Base-by-base conservation (phyloP, 1,140 invertebrate species). In the Drosophila fuyamai region DNA sequence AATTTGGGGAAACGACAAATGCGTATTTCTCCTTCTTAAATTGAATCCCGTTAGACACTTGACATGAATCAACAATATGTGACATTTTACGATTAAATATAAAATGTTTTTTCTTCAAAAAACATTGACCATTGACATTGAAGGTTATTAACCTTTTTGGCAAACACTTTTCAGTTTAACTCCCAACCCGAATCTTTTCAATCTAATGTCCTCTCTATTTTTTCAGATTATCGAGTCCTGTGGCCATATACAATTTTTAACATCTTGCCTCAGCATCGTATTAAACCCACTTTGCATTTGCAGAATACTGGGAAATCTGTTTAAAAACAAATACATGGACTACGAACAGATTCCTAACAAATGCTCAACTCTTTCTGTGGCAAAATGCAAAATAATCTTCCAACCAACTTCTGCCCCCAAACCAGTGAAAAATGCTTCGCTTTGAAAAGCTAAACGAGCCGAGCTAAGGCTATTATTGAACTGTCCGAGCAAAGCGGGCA, bases 291-390 rank as follows among this genome's bases (percentile, higher is more conserved):
- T 32, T 63, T 35, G 9, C 18, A 4, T 9, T 40, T 16, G n/a
- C 41, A 35, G 7, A 23, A 13, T 9, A 23, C 23, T 47, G 27
- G n/a, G 5, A 56, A 50, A 56, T 41, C 41, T 27, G 18, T 40
- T 71, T 47, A 57, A 57, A 70, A 40, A 47, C 29, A 35, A 13
- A 41, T 23, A 50, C 14, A 35, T 14, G 14, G 35, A n/a, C 38
- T 36, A 56, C n/a, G 9, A 50, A 38, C 50, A 38, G 84, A 83
- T 74, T 73, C 71, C 76, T 62, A 40, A 82, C 75, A 88, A 86
- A 82, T 88, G 83, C 83, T 76, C n/a, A 61, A 62, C 67, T 48
- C 43, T 58, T 60, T 41, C 38, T 50, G 14, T 13, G 36, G 16
- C 23, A 56, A 66, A 68, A 76, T 66, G 61, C 27, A 75, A 76